Evolutionary conservation across 2,888 invertebrate species (phyloP).

Genomic region (Andricus curvator): DNA sequence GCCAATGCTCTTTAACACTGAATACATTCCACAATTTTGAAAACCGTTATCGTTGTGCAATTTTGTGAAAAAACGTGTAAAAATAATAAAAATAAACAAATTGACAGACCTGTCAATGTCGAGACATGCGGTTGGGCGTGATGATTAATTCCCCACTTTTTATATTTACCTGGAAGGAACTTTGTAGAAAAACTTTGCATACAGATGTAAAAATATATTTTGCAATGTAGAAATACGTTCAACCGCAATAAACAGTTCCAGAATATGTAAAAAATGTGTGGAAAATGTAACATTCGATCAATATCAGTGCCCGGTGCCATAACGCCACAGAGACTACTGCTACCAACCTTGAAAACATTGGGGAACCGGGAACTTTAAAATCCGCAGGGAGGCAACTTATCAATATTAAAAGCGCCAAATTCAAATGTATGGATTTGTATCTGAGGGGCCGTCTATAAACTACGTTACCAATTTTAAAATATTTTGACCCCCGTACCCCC

Average conservation of each 20-base stretch:
- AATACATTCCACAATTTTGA: neutral
- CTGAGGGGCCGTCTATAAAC: too few species aligned
- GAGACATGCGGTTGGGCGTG: conserved; percentile 21
- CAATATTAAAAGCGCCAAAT: neutral
- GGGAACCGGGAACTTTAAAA: neutral
- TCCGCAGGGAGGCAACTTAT: neutral
- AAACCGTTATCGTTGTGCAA: neutral
- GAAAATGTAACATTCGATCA: conserved; percentile 38
- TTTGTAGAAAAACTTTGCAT: neutral
- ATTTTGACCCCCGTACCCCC: too few species aligned
- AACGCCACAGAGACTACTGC: neutral
- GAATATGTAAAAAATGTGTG: neutral
- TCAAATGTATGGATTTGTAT: neutral
- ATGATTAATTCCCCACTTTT: neutral
- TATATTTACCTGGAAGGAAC: conserved; percentile 20
- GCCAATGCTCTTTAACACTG: neutral
- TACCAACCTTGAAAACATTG: neutral
- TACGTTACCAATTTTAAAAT: too few species aligned
- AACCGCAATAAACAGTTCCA: neutral
- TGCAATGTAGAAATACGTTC: neutral
- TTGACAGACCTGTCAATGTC: conserved; percentile 27
- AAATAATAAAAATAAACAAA: conserved; percentile 28
- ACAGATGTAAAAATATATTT: neutral
- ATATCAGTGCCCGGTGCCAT: conserved; percentile 26
- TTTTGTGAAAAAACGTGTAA: neutral